These are phyloP conservation scores for Babyrousa celebensis DNA, from an alignment of 2,797 vertebrate genomes.

Conservation along the genomic window DNA sequence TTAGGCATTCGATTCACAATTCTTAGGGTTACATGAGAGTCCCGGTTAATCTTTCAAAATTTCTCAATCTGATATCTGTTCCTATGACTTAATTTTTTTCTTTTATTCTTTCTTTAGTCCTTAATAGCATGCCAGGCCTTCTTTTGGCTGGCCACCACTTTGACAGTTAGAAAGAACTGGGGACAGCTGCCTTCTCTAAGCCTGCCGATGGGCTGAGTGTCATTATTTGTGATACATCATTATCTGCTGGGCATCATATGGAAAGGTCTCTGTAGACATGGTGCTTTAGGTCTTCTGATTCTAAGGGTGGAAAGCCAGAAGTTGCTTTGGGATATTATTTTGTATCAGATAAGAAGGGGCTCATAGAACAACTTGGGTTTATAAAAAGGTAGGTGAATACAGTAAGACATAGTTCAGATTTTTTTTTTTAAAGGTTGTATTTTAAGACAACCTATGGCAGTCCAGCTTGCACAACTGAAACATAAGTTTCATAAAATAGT, in stretches of 20 bases:
- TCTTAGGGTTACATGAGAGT: not conserved
- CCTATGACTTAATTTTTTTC: not conserved
- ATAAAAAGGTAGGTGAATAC: not conserved
- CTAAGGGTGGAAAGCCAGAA: not conserved
- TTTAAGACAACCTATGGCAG: not conserved
- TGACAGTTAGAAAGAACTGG: not conserved
- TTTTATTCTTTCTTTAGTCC: conserved; percentile 33
- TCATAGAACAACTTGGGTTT: not conserved
- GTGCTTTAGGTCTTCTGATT: not conserved
- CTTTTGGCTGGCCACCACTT: not conserved
- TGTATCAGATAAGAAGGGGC: not conserved
- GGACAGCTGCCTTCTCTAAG: not conserved
- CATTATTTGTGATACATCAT: not conserved
- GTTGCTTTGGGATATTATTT: not conserved
- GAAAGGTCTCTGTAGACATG: not conserved
- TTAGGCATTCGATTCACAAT: not conserved
- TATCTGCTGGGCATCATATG: not conserved
- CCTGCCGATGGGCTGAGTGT: not conserved
- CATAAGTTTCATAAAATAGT: not conserved
- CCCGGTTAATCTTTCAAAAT: not conserved
- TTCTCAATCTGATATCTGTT: not conserved
- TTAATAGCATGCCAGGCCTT: not conserved
- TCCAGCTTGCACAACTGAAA: not conserved
- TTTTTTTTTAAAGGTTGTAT: not conserved
- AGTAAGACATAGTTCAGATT: conserved; percentile 24